A percentile compares a stretch with the other conserved stretches of the same genome.
Conservation (phyloP, 1,140 invertebrate genomes). For the Phenacoccus solenopsis region DNA sequence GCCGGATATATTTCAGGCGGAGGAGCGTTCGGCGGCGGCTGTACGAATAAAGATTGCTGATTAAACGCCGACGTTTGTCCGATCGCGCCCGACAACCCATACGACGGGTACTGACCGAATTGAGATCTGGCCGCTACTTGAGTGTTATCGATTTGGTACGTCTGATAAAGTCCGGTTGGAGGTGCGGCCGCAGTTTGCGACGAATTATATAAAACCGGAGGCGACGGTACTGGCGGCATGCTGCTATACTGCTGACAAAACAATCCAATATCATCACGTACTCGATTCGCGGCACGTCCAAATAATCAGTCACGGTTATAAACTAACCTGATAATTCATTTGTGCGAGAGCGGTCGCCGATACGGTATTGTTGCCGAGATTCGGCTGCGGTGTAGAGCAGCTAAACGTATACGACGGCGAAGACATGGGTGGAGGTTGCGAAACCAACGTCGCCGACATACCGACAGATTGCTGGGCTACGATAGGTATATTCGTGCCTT, state of each 20-base stretch:
- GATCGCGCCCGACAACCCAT: constrained; percentile 37
- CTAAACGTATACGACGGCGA: constrained; percentile 7
- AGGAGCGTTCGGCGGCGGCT: constrained; percentile 36
- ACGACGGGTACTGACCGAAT: constrained; percentile 44
- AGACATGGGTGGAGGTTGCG: neutral
- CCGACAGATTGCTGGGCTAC: constrained; percentile 29
- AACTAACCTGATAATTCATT: constrained; percentile 14
- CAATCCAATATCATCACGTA: neutral
- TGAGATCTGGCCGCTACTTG: constrained; percentile 39
- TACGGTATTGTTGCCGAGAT: constrained; percentile 18
- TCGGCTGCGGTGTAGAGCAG: constrained; percentile 37
- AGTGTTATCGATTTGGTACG: constrained; percentile 21
- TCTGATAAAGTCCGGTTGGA: constrained; percentile 41
- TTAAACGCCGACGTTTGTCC: constrained; percentile 33
- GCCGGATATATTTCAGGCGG: constrained; percentile 65
- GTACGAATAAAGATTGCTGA: constrained; percentile 45
- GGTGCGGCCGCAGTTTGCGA: constrained; percentile 46
- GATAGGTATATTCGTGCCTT: neutral
- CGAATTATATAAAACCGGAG: constrained; percentile 63
- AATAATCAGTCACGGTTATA: constrained; percentile 10
- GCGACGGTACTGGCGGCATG: constrained; percentile 67
- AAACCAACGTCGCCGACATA: neutral
- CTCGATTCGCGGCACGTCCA: neutral
- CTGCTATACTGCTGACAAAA: constrained; percentile 47
- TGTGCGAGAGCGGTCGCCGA: neutral